phyloP scores from a whole-genome alignment of 2,888 invertebrate genomes.

The Loripinus fragilis region DNA sequence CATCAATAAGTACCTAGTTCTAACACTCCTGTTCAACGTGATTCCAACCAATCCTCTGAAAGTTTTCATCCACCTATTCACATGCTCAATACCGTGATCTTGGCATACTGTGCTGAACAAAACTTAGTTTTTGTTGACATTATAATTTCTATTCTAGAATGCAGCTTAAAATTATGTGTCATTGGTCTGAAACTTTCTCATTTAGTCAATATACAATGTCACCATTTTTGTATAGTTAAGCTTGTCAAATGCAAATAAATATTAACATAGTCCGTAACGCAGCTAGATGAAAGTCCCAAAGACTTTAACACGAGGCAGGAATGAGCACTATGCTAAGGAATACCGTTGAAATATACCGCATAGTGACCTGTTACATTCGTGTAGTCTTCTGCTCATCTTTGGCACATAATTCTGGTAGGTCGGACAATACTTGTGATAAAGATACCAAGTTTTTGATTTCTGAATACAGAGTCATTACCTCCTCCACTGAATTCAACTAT shows the following conservation, averaged over 20 bases:
- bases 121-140: conserved; percentile 23
- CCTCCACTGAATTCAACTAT: too few relatives aligned
- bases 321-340: too few relatives aligned
- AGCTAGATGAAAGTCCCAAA: too few relatives aligned
- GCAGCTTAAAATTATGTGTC: not conserved
- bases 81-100: conserved; percentile 29
- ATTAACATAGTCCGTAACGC: too few relatives aligned
- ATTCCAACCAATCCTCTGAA: conserved; percentile 19
- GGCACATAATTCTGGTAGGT: too few relatives aligned
- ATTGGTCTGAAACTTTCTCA: not conserved
- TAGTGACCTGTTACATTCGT: too few relatives aligned
- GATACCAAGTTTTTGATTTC: too few relatives aligned
- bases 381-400: too few relatives aligned
- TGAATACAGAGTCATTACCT: too few relatives aligned
- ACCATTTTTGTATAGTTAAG: conserved; percentile 27
- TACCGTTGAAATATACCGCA: too few relatives aligned
- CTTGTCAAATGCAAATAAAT: conserved; percentile 12
- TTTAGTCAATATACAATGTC: conserved; percentile 22
- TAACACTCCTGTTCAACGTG: conserved; percentile 21
- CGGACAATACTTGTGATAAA: too few relatives aligned
- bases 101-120: conserved; percentile 22
- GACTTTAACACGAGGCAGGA: too few relatives aligned
- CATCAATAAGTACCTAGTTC: conserved; percentile 18
- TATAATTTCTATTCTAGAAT: conserved; percentile 18
- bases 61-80: conserved; percentile 30